phyloP scores from a whole-genome alignment of 2,888 invertebrate species.

The Scotopteryx bipunctaria region DNA sequence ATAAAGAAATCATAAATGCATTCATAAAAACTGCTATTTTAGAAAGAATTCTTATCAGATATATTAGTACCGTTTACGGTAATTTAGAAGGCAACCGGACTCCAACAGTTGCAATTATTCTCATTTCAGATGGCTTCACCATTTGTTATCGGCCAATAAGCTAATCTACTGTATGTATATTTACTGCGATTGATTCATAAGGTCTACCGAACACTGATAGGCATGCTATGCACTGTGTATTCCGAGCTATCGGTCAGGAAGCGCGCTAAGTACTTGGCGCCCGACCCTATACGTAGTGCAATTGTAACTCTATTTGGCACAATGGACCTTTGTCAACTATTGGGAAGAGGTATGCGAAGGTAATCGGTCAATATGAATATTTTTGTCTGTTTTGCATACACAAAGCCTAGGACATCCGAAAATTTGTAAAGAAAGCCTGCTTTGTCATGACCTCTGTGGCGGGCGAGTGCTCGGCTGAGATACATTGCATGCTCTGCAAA shows the following conservation, averaged over 20 bases:
- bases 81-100: no score
- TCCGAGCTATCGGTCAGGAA: slow-evolving; percentile 24
- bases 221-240: slow-evolving; percentile 7
- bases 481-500: no score
- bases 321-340: slow-evolving; percentile 45
- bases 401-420: no score
- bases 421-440: no score
- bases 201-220: slow-evolving; percentile 7
- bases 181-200: slow-evolving; percentile 11
- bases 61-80: no score
- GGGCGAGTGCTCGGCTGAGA: no score
- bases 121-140: neutral
- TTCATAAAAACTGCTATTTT: no score
- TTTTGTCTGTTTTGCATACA: neutral
- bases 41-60: no score
- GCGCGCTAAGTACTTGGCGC: slow-evolving; percentile 28
- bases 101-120: no score
- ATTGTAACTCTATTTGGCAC: slow-evolving; percentile 50
- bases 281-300: slow-evolving; percentile 34
- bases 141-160: neutral
- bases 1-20: no score
- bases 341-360: slow-evolving; percentile 20
- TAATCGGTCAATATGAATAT: slow-evolving; percentile 6
- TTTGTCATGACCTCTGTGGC: no score
- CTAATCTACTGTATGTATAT: slow-evolving; percentile 7